Base-by-base conservation (phyloP, 1,140 invertebrate species). In the Calycopis cecrops region DNA sequence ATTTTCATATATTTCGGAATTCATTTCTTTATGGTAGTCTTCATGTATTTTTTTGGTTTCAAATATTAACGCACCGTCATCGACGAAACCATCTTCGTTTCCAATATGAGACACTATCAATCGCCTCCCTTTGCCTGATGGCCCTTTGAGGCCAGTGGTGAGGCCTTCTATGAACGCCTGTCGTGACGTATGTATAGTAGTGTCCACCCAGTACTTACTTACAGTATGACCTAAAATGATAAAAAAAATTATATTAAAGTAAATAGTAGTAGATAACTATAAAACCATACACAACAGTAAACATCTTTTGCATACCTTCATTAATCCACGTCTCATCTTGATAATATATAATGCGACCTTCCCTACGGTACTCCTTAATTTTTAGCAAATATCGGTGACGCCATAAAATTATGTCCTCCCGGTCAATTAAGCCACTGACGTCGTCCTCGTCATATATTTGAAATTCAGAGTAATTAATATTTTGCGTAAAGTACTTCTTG, bases 241-340 rank as follows among this genome's bases (percentile, higher is more conserved):
- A 42, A 14, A 8, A 42, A 42, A 12, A 42, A n/a, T n/a, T n/a
- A 42, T n/a, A 14, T n/a, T 42, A 14, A 12, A 28, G 21, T 6
- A 28, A 28, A 28, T 6, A 3, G 21, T 28, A 28, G n/a, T n/a
- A n/a, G n/a, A n/a, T n/a, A 28, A 28, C 2, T 28, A 28, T 28
- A 28, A 28, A n/a, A n/a, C n/a, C 21, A 28, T 6, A 28, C 6
- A 28, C 21, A 28, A 28, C 21, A 3, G 2, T 6, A 28, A 28
- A 28, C 2, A 28, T 28, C 21, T 3, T 28, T 28, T 28, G 6
- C 6, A 28, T 48, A 42, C 35, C 49, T 62, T 64, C 60, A 14
- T 62, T 65, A 44, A 65, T 57, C 53, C 62, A 65, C 16, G 66
- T 65, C 53, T 65, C 60, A 58, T 63, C 63, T 60, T 69, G 63